Conservation (phyloP, 35 echinoderm and acorn worm genomes). For the Holothuria glaberrima region DNA sequence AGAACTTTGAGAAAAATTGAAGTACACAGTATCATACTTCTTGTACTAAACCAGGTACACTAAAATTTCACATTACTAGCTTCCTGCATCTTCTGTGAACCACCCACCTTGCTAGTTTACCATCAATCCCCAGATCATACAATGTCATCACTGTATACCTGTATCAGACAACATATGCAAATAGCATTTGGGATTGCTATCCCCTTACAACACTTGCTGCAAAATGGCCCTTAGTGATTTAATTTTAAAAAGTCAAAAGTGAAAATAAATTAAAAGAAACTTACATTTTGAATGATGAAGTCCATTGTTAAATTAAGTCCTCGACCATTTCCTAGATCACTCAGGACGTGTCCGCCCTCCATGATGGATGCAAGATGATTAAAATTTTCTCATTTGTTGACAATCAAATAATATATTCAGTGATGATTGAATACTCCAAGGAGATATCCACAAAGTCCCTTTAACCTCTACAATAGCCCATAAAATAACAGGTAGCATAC, state of each 20-base stretch:
- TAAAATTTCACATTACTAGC: too few relatives aligned
- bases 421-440: constrained; percentile 18
- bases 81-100: too few relatives aligned
- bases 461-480: not conserved
- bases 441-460: constrained; percentile 21
- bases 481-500: constrained; percentile 10
- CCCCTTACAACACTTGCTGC: too few relatives aligned
- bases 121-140: too few relatives aligned
- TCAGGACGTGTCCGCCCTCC: constrained; percentile 54
- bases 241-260: not conserved
- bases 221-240: too few relatives aligned
- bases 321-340: constrained; percentile 37
- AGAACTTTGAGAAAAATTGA: too few relatives aligned
- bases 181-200: too few relatives aligned
- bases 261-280: not conserved
- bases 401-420: constrained; percentile 2
- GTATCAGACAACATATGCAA: too few relatives aligned
- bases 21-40: too few relatives aligned
- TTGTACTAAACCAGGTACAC: too few relatives aligned
- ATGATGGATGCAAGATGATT: constrained; percentile 33
- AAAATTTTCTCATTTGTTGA: constrained; percentile 16
- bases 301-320: constrained; percentile 60
- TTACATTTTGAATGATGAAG: constrained; percentile 65
- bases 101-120: too few relatives aligned
- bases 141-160: too few relatives aligned